These are phyloP conservation scores for Acrocephalus scirpaceus DNA, from an alignment of 2,797 vertebrate genomes.

Conservation along the genomic window DNA sequence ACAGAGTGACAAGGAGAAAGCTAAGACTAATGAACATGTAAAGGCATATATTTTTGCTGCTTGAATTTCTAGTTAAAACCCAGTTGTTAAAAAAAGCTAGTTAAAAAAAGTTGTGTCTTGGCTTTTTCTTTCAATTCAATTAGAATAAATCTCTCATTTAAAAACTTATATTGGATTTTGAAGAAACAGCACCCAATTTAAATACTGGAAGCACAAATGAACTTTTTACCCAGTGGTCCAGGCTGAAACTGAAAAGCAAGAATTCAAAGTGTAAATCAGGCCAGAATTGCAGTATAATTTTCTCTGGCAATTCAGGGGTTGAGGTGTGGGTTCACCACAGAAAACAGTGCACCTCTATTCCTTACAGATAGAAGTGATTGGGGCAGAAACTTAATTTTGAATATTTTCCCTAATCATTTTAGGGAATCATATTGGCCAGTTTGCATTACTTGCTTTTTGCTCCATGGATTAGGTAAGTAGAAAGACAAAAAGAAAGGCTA, in stretches of 20 bases:
- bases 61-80: background rate
- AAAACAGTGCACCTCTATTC: rapidly evolving
- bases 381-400: background rate
- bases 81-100: background rate
- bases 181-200: background rate
- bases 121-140: background rate
- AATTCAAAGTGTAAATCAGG: background rate
- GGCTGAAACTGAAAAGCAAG: background rate
- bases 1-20: background rate
- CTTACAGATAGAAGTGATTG: background rate
- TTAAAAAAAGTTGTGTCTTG: background rate
- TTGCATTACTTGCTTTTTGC: background rate
- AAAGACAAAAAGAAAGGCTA: background rate
- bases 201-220: background rate
- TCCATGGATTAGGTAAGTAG: background rate
- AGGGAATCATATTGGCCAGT: background rate
- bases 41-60: background rate
- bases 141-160: background rate
- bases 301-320: background rate
- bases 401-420: background rate
- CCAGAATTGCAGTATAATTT: background rate
- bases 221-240: background rate
- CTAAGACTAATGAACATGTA: background rate
- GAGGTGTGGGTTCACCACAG: background rate
- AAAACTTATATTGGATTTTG: background rate